phyloP scores from a whole-genome alignment of 2,888 invertebrate genomes.

The Hyposoter dolosus region DNA sequence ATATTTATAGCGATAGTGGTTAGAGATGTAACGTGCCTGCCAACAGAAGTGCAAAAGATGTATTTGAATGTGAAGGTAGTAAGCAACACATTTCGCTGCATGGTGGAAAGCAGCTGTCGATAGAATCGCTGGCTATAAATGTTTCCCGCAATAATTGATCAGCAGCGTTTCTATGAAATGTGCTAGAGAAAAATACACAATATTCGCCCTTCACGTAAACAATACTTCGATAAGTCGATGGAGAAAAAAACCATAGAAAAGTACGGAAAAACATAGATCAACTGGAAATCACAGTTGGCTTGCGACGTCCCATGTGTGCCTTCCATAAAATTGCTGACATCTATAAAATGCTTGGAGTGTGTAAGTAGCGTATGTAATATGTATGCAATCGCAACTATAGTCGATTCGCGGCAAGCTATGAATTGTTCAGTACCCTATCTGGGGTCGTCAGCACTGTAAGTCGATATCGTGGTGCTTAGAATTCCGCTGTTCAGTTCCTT shows the following conservation, averaged over 20 bases:
- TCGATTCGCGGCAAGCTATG: slow-evolving; percentile 69
- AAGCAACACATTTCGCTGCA: not conserved
- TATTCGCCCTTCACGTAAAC: not conserved
- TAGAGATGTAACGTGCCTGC: not conserved
- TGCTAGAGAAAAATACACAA: not conserved
- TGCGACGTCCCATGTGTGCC: not conserved
- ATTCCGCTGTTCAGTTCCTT: slow-evolving; percentile 76
- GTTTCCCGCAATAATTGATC: not conserved
- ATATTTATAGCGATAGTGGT: not conserved
- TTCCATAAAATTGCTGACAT: not conserved
- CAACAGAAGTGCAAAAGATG: not conserved
- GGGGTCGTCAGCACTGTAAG: slow-evolving; percentile 79
- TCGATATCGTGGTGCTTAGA: slow-evolving; percentile 76
- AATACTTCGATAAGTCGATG: not conserved
- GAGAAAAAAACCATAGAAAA: not conserved
- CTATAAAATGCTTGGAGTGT: not conserved
- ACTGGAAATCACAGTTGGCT: not conserved
- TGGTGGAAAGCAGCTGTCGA: not conserved
- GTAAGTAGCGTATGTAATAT: slow-evolving; percentile 7
- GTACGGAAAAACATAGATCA: not conserved
- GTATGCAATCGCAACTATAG: slow-evolving; percentile 40
- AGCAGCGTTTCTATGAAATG: not conserved
- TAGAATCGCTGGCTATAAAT: not conserved
- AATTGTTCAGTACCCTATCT: slow-evolving; percentile 79
- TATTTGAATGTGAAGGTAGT: not conserved